Evolutionary conservation across 2,888 invertebrate species (phyloP), one percentile per base, ranked within the genome.

Genomic region (Adelognathus sp.): DNA sequence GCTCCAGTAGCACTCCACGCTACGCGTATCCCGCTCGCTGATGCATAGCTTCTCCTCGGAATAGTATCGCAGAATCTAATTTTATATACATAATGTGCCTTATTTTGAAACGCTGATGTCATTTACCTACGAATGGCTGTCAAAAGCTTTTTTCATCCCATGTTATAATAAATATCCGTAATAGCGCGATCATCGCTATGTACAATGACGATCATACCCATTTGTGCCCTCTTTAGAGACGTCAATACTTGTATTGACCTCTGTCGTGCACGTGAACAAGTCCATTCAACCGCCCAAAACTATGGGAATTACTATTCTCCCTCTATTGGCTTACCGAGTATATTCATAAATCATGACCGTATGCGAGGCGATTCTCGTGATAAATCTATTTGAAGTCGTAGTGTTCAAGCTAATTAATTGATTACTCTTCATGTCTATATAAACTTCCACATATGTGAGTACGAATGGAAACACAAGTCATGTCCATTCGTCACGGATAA

Each of bases 281-380:
- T 39, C 39, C 39, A 39, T 14, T n/a, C 39, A 39, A 4, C 11
- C 3, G 39, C 14, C 14, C 1, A 3, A 1, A n/a, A 39, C 36
- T 39, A 11, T n/a, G n/a, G 14, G 4, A n/a, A n/a, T 3, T 5
- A 39, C 0, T 14, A 36, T 36, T 58, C 7, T 36, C 18, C 58
- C 9, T 58, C 36, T 21, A 54, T 54, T 54, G 11, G 58, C 58
- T 39, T 39, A 14, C 39, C 39, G 39, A 39, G 39, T 39, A 39
- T 39, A n/a, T n/a, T n/a, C n/a, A n/a, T n/a, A n/a, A n/a, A n/a
- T 58, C 36, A 21, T 36, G 18, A 21, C 18, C 36, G 21, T 16
- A 29, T 29, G 16, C 33, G n/a, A 61, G 41, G n/a, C 60, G 27
- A 61, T 39, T 61, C 24, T 41, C 39, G 21, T 16, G 56, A 56